Conservation (phyloP, 53 echinoderm and acorn worm genomes). For the Crossaster papposus region DNA sequence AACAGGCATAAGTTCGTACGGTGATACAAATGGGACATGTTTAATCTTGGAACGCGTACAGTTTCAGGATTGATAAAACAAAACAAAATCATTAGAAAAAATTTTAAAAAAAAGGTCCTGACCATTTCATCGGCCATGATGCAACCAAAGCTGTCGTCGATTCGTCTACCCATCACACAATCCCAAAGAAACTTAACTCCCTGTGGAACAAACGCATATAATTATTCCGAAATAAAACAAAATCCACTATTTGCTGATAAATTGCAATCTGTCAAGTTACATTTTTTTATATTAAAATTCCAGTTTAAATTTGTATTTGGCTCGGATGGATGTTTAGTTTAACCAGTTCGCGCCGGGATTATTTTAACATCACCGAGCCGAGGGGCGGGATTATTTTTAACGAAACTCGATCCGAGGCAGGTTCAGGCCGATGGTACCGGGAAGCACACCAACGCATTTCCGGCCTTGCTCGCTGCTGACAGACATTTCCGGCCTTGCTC, state of each 20-base stretch:
- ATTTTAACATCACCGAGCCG: too few species aligned
- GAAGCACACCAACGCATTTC: too few species aligned
- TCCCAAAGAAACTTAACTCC: slow-evolving; percentile 99
- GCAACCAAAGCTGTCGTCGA: slow-evolving; percentile 84
- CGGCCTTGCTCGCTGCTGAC: too few species aligned
- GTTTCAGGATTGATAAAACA: too few species aligned
- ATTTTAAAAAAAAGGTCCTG: background rate
- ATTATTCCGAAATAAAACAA: too few species aligned
- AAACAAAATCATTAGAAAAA: background rate
- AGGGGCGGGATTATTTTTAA: too few species aligned
- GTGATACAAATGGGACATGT: background rate
- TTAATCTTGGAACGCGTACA: background rate
- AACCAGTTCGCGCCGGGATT: too few species aligned
- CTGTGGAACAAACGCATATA: slow-evolving; percentile 37
- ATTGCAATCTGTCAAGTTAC: background rate
- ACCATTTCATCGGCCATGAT: slow-evolving; percentile 99
- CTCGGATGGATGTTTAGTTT: background rate
- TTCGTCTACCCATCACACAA: slow-evolving; percentile 90
- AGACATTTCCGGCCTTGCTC: too few species aligned
- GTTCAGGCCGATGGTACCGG: too few species aligned
- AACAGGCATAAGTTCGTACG: background rate
- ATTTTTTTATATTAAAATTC: background rate
- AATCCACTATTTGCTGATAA: too few species aligned
- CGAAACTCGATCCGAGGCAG: too few species aligned
- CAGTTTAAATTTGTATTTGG: too few species aligned